These are phyloP conservation scores for Grus americana DNA, from an alignment of 2,113 vertebrate genomes.

Conservation along the genomic window DNA sequence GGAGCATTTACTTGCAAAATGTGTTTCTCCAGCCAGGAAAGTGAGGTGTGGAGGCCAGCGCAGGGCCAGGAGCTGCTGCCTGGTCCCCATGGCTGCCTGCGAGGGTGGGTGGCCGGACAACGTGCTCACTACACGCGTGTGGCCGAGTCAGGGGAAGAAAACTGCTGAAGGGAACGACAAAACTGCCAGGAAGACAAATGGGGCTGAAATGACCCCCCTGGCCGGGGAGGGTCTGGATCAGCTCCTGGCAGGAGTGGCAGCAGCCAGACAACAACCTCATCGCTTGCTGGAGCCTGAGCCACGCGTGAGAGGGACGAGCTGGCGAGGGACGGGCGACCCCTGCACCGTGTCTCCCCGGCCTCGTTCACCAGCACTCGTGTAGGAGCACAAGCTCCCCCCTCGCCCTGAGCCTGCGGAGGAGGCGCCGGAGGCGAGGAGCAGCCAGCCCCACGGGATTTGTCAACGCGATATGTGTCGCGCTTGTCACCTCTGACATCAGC, in stretches of 20 bases:
- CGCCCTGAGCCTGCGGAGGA: fast-evolving
- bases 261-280: not conserved
- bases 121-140: fast-evolving
- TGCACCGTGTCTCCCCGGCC: fast-evolving
- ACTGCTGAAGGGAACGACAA: not conserved
- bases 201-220: not conserved
- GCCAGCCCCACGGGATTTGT: not conserved
- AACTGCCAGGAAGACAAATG: not conserved
- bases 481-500: not conserved
- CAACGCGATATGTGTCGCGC: fast-evolving
- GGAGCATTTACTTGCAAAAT: not conserved
- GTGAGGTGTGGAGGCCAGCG: fast-evolving
- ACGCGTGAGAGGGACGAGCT: fast-evolving
- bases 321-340: not conserved
- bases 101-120: fast-evolving
- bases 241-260: not conserved
- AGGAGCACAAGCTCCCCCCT: not conserved
- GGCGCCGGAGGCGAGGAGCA: not conserved
- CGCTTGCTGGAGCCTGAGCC: not conserved
- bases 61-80: not conserved
- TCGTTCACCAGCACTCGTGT: not conserved
- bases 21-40: not conserved
- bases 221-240: not conserved
- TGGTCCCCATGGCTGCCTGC: not conserved
- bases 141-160: not conserved